phyloP scores from a whole-genome alignment of 2,113 vertebrate species.

The Callaeas wilsoni region DNA sequence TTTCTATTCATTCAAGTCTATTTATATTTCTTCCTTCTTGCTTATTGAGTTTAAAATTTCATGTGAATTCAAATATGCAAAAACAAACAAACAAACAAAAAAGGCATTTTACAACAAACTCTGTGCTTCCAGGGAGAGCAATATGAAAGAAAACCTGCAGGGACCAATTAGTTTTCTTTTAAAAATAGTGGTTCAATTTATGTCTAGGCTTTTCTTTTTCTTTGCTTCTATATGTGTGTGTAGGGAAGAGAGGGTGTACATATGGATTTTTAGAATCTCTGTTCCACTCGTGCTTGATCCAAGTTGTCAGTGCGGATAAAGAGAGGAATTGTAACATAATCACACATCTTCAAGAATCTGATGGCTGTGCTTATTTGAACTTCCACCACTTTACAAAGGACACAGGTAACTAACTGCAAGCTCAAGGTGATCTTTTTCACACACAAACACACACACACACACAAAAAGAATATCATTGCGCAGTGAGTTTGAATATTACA shows the following conservation, averaged over 20 bases:
- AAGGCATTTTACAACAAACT: neutral
- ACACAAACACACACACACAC: neutral
- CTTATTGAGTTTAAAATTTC: neutral
- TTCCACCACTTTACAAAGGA: neutral
- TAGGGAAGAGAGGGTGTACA: neutral
- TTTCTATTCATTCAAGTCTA: neutral
- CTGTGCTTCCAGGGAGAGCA: neutral
- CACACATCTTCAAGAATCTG: slow-evolving; percentile 60
- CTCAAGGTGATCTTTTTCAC: neutral
- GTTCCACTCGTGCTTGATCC: neutral
- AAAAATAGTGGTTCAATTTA: neutral
- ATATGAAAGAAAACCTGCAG: neutral
- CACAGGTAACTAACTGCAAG: neutral
- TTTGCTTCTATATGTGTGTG: neutral
- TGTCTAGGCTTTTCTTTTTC: neutral
- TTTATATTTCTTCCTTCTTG: neutral
- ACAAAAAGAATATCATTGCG: neutral
- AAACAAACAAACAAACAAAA: neutral
- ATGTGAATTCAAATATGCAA: neutral
- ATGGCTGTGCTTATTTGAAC: slow-evolving; percentile 42
- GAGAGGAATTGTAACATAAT: neutral
- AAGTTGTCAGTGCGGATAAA: neutral
- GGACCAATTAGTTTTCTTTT: neutral
- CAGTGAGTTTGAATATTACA: neutral
- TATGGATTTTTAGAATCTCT: neutral